A percentile compares a stretch with the other conserved stretches of the same genome.
These are phyloP conservation scores for Ormyrus pomaceus DNA, from an alignment of 2,888 invertebrate species.

Conservation along the genomic window DNA sequence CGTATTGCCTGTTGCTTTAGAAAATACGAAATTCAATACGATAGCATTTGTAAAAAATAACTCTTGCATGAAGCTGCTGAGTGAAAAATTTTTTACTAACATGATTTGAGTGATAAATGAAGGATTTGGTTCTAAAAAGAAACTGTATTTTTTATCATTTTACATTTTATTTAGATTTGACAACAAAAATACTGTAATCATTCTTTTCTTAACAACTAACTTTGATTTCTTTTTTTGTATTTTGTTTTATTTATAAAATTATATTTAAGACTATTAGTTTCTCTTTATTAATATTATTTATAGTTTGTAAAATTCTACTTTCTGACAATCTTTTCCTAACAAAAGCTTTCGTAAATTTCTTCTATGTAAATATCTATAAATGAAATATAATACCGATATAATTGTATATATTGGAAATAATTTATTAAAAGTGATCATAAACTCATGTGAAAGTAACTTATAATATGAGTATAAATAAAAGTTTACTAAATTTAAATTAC, in stretches of 20 bases:
- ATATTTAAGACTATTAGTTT: background rate
- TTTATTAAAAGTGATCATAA: background rate
- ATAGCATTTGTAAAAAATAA: background rate
- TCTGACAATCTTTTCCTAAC: background rate
- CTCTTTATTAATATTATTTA: background rate
- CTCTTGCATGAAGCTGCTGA: conserved; percentile 12
- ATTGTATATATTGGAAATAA: background rate
- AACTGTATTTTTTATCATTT: too few species aligned
- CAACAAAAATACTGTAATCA: too few species aligned
- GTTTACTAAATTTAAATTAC: background rate
- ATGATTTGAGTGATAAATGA: conserved; percentile 6
- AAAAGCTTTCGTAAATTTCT: background rate
- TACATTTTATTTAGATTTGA: too few species aligned
- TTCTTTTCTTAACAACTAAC: too few species aligned
- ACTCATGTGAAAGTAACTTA: background rate
- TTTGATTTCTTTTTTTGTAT: too few species aligned
- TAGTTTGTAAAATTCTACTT: background rate
- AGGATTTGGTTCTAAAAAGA: background rate
- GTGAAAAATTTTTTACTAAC: conserved; percentile 21
- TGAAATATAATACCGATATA: background rate
- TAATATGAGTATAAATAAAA: conserved; percentile 1
- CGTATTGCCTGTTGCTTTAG: background rate
- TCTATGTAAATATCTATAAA: background rate
- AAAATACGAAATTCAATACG: conserved; percentile 4
- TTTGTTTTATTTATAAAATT: too few species aligned